Percentiles rank a stretch among this genome's conserved stretches.
These are phyloP conservation scores for Papilio helenus DNA, from an alignment of 1,140 invertebrate species.

Conservation along the genomic window DNA sequence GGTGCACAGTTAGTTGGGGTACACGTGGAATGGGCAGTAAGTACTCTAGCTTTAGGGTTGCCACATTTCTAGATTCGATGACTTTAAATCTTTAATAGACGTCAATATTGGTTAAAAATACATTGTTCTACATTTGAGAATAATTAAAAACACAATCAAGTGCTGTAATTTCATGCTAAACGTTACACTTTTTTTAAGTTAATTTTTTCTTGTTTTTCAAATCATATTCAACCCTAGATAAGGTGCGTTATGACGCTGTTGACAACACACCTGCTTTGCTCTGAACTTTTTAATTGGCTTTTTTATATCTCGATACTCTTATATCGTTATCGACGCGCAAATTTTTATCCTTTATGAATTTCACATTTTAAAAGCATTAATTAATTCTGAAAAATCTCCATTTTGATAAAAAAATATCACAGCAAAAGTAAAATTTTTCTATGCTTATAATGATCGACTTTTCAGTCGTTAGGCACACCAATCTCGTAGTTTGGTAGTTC, in stretches of 20 bases:
- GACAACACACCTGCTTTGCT: constrained; percentile 4
- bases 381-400: not conserved
- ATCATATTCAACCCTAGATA: not conserved
- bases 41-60: constrained; percentile 16
- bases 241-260: constrained; percentile 3
- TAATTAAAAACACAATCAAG: too few relatives aligned
- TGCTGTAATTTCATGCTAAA: too few relatives aligned
- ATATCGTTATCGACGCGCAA: constrained; percentile 10
- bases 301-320: constrained; percentile 3
- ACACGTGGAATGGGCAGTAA: constrained; percentile 26
- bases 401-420: not conserved
- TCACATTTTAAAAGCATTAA: not conserved
- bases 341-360: not conserved
- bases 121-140: too few relatives aligned
- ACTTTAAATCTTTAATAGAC: too few relatives aligned
- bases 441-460: not conserved
- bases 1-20: constrained; percentile 2
- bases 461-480: not conserved
- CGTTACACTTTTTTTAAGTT: too few relatives aligned
- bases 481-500: not conserved
- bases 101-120: too few relatives aligned
- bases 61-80: not conserved
- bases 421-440: not conserved
- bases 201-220: too few relatives aligned
- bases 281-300: constrained; percentile 27